Evolutionary conservation across 2,888 invertebrate genomes (phyloP), one percentile per base, ranked within the genome.

Genomic region (Brachylomia viminalis): DNA sequence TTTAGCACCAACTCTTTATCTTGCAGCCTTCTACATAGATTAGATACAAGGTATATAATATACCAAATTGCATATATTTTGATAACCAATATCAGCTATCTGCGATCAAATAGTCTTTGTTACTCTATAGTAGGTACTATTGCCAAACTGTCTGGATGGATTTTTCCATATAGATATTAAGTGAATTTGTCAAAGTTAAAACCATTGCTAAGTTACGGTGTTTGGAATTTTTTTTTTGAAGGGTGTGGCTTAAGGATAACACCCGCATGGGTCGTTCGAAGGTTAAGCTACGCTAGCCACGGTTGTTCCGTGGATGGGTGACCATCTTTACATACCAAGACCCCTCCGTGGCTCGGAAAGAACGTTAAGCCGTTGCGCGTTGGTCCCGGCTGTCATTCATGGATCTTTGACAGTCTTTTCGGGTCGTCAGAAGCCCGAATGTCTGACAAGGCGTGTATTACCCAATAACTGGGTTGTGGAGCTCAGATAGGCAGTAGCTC

Each of bases 1-100:
- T 83, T 82, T 82, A 78, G 83, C 82, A 82, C 66, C 52, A 69
- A 82, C 85, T 71, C 64, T 75, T 85, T 79, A 84, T 84, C 86
- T 58, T 77, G 5, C 72, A 72, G 78, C 67, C 72, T 75, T 82
- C 72, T 73, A 85, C 49, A 3, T 47, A 73, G 83, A 84, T 85
- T 79, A 84, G 75, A 82, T 85, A 84, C 64, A 85, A 79, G 56
- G 72, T 38, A 61, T 58, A 20, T 42, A 38, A 38, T 38, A 58
- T 73, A 64, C 27, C 66, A 58, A 75, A 84, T 76, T 80, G 65
- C 67, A 79, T 75, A 59, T 30, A 30, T 33, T 72, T 72, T 54
- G 74, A 70, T 83, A 80, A 54, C n/a, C 13, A n/a, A n/a, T n/a
- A n/a, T n/a, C n/a, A n/a, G n/a, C 0, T 77, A 83, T 80, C 78